phyloP scores from a whole-genome alignment of 2,113 vertebrate species.

The Microtus richardsoni region DNA sequence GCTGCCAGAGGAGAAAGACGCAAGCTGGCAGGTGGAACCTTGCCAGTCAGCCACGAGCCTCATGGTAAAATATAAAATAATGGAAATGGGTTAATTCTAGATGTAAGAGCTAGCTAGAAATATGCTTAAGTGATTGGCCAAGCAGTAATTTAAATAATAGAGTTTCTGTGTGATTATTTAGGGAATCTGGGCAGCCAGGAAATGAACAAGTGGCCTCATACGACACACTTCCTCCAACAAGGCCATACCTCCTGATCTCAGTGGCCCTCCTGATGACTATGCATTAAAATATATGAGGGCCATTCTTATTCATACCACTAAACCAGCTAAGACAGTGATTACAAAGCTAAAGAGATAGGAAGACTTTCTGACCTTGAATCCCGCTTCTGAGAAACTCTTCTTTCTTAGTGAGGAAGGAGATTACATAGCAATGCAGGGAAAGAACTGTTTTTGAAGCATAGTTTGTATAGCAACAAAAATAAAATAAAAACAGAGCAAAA shows the following conservation, averaged over 20 bases:
- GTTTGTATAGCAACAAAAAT: not conserved
- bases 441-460: not conserved
- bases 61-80: no score
- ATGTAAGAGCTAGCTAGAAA: no score
- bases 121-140: no score
- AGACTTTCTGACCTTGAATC: not conserved
- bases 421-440: not conserved
- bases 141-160: no score
- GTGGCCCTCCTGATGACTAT: not conserved
- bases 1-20: no score
- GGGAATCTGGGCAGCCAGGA: no score
- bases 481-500: not conserved
- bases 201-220: no score
- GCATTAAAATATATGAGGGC: not conserved
- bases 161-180: no score
- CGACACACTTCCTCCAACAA: not conserved
- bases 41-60: no score
- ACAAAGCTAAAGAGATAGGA: not conserved
- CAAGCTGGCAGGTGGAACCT: no score
- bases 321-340: not conserved
- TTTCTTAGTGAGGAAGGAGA: not conserved
- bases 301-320: not conserved
- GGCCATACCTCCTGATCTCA: not conserved
- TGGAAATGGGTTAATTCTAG: no score
- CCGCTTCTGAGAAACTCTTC: not conserved